These are phyloP conservation scores for Drosophila carrolli DNA, from an alignment of 1,140 invertebrate genomes.

Conservation along the genomic window DNA sequence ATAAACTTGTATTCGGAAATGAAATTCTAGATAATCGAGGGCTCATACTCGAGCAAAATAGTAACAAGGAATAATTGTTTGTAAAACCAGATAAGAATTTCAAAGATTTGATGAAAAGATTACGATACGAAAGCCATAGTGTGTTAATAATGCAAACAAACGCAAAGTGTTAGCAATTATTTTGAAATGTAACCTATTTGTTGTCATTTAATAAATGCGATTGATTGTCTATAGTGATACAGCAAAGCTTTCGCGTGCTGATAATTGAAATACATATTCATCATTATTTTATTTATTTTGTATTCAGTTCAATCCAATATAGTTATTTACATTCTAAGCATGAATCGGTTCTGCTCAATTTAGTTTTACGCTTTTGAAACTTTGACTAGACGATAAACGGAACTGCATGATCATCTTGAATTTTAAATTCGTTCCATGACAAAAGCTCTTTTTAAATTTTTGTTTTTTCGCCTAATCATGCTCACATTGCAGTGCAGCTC, in stretches of 20 bases:
- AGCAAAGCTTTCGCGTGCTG: conserved; percentile 5
- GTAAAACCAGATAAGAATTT: neutral
- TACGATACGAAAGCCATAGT: neutral
- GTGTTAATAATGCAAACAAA: neutral
- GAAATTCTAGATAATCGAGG: too few relatives aligned
- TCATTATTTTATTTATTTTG: neutral
- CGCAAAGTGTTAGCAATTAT: neutral
- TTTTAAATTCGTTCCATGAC: neutral
- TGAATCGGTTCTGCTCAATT: conserved; percentile 6
- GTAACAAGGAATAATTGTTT: neutral
- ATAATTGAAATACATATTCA: conserved; percentile 6
- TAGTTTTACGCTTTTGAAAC: too few relatives aligned
- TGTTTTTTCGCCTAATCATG: conserved; percentile 9
- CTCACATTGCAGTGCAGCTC: conserved; percentile 21
- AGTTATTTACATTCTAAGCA: conserved; percentile 27
- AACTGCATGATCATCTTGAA: neutral
- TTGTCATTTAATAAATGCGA: neutral
- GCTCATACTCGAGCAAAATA: too few relatives aligned
- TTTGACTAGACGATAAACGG: conserved; percentile 8
- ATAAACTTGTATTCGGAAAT: too few relatives aligned
- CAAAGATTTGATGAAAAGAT: neutral
- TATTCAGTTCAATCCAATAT: neutral
- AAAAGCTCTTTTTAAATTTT: neutral
- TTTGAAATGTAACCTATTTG: neutral
- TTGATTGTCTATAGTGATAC: neutral